Evolutionary conservation across 37 sponge, comb jelly and placozoan species (phyloP), one percentile per base, ranked within the genome.

Genomic region (Trichoplax adhaerens): DNA sequence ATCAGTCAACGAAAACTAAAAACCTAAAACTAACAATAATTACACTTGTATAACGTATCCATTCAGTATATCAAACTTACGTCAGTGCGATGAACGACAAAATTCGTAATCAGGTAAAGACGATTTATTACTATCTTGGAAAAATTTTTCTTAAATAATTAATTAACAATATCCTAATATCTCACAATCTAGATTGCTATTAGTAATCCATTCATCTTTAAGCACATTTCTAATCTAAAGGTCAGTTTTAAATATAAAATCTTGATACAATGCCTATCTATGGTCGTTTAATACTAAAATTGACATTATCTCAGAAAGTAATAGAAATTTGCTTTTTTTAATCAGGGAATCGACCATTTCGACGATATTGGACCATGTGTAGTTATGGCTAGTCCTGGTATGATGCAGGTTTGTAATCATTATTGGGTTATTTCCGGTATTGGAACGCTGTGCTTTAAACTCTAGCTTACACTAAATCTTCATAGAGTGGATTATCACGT

Each of bases 341-440:
- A 67, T 4, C 72, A 90, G 93, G 85, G 74, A 76, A 80, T 96
- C 48, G 93, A 91, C 52, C 84, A 88, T 62, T 91, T 88, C 81
- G 93, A 96, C 62, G 89, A 92, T 77, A 74, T 96, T 62, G 93
- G 93, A 71, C 89, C 99, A 0, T 96, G 89, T 78, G 99, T 96
- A 50, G 89, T 96, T 57, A 91, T 96, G 93, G 99, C 99, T 55
- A 92, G 89, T 54, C 99, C 99, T 3, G 99, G 99, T 1, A 96
- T 96, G 99, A 86, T 96, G 87, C 99, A 96, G 81, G 81, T 80
- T n/a, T n/a, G 62, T 60, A 60, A 8, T 12, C 12, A 12, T 12
- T 60, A n/a, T 12, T 60, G 62, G 8, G 8, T 60, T 12, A n/a
- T 8, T 60, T 60, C 12, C 62, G 8, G 12, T 60, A 1, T 50